Conservation (phyloP, 2,113 vertebrate species). For the Hippocampus abdominalis region DNA sequence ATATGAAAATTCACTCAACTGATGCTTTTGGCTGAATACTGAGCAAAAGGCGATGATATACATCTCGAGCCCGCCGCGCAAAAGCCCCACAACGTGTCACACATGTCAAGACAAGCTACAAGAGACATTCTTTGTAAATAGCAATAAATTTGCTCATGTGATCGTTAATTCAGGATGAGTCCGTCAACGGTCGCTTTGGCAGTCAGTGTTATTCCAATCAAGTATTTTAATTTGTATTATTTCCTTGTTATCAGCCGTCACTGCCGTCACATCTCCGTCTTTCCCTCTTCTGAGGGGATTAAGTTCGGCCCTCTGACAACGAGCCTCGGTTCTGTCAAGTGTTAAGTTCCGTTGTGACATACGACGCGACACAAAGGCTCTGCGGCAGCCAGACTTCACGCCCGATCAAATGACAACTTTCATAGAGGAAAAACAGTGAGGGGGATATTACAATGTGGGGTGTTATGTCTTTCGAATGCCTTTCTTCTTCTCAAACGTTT, state of each 20-base stretch:
- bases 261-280: slow-evolving; percentile 54
- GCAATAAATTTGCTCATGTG: too few relatives aligned
- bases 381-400: slow-evolving; percentile 36
- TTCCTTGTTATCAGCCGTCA: too few relatives aligned
- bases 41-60: slow-evolving; percentile 32
- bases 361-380: slow-evolving; percentile 66
- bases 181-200: too few relatives aligned
- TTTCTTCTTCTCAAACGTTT: not conserved
- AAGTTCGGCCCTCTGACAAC: slow-evolving; percentile 74
- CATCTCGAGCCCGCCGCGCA: too few relatives aligned
- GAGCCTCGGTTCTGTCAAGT: slow-evolving; percentile 70
- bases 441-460: slow-evolving; percentile 24
- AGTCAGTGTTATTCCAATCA: too few relatives aligned
- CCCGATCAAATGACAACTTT: slow-evolving; percentile 54
- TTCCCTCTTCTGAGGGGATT: slow-evolving; percentile 67
- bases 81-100: not conserved
- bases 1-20: slow-evolving; percentile 24
- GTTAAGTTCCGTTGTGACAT: slow-evolving; percentile 77
- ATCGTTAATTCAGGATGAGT: too few relatives aligned
- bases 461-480: not conserved
- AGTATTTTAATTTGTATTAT: too few relatives aligned
- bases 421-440: slow-evolving; percentile 39
- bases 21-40: slow-evolving; percentile 12
- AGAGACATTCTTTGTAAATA: too few relatives aligned
- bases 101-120: too few relatives aligned